A percentile compares a stretch with the other conserved stretches of the same genome.
These are phyloP conservation scores for Hippocampus zosterae DNA, from an alignment of 2,113 vertebrate genomes.

Conservation along the genomic window DNA sequence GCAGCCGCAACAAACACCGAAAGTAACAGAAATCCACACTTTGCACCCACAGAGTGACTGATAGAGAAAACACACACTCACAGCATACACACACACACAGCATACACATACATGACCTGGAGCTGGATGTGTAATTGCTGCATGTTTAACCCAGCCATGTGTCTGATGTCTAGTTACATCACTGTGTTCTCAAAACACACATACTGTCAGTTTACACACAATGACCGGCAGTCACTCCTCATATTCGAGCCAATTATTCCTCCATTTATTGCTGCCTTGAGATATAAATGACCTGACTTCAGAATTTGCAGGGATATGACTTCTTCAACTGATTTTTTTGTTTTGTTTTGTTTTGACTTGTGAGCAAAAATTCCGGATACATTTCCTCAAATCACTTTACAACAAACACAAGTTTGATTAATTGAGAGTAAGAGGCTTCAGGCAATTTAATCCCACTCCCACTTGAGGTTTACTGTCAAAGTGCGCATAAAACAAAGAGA, in stretches of 20 bases:
- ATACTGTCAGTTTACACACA: conserved; percentile 15
- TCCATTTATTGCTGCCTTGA: conserved; percentile 16
- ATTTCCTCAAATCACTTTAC: no score
- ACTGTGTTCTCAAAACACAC: conserved; percentile 38
- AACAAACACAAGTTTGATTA: no score
- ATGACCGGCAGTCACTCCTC: conserved; percentile 37
- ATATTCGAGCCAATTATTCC: conserved; percentile 36
- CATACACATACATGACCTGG: conserved; percentile 52
- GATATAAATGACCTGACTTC: no score
- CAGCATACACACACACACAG: conserved; percentile 18
- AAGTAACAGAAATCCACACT: conserved; percentile 35
- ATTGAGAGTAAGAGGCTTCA: no score
- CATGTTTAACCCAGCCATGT: conserved; percentile 71
- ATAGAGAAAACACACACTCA: conserved; percentile 3
- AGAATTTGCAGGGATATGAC: no score
- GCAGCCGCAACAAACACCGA: conserved; percentile 27
- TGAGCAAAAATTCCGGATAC: no score
- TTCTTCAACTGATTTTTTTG: no score
- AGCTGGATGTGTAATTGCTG: conserved; percentile 68
- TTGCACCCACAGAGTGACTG: conserved; percentile 4
- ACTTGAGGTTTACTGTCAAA: no score
- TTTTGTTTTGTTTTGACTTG: no score
- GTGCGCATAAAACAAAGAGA: no score
- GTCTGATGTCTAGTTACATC: conserved; percentile 68
- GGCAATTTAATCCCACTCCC: no score